Evolutionary conservation across 2,888 invertebrate species (phyloP).

Genomic region (Miltochrista miniata): DNA sequence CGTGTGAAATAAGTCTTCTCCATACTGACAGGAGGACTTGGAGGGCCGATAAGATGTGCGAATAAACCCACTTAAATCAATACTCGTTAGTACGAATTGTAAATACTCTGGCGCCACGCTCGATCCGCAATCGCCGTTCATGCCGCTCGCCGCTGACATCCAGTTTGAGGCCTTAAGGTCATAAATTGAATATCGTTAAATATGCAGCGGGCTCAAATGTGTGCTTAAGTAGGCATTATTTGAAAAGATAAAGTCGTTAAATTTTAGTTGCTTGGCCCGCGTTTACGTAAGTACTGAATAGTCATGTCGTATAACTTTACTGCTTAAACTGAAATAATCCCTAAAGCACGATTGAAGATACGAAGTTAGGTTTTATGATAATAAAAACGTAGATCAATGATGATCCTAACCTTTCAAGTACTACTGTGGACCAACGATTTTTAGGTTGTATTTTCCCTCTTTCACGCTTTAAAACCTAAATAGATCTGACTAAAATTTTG

Average conservation of each 20-base stretch:
- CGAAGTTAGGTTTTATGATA: conserved; percentile 32
- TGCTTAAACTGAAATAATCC: conserved; percentile 61
- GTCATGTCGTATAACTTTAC: conserved; percentile 67
- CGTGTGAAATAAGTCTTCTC: too few relatives aligned
- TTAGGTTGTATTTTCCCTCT: not conserved
- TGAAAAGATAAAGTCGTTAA: conserved; percentile 71
- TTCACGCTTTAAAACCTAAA: not conserved
- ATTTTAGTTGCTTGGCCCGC: conserved; percentile 46
- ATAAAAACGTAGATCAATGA: conserved; percentile 27
- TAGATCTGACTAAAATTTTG: too few relatives aligned
- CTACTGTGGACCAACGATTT: not conserved
- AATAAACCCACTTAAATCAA: too few relatives aligned
- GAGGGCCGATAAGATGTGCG: too few relatives aligned
- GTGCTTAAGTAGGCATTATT: conserved; percentile 71
- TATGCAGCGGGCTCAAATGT: conserved; percentile 55
- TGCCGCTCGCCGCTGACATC: too few relatives aligned
- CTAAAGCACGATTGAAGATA: conserved; percentile 45
- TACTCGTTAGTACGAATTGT: too few relatives aligned
- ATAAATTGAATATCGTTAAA: conserved; percentile 82
- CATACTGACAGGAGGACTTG: too few relatives aligned
- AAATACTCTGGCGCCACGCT: too few relatives aligned
- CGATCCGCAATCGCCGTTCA: too few relatives aligned
- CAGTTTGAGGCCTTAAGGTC: too few relatives aligned
- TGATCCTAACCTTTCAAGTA: conserved; percentile 27
- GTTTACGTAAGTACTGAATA: conserved; percentile 49